Evolutionary conservation across 2,888 invertebrate species (phyloP).

Genomic region (Ceriagrion tenellum): DNA sequence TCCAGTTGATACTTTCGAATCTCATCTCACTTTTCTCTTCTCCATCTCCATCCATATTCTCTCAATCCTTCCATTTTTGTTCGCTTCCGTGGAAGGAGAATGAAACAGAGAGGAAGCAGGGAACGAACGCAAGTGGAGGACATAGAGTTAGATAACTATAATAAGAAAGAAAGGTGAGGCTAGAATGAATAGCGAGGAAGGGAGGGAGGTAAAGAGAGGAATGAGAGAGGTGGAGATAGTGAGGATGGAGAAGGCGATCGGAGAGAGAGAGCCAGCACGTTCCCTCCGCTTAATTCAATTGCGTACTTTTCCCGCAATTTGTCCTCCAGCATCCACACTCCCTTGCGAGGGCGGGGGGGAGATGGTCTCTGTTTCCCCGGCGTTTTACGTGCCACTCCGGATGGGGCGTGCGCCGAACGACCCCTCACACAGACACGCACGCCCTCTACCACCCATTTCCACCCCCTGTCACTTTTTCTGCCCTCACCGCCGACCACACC

Average conservation of each 20-base stretch:
- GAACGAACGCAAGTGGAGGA: too few species aligned
- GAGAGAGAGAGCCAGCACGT: neutral
- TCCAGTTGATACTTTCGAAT: too few species aligned
- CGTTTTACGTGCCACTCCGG: neutral
- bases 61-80: neutral
- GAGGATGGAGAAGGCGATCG: neutral
- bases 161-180: neutral
- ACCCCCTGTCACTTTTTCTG: neutral
- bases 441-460: neutral
- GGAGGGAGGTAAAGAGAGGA: neutral
- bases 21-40: neutral
- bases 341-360: too few species aligned
- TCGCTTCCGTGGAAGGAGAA: too few species aligned
- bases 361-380: neutral
- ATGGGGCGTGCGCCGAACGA: neutral
- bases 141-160: too few species aligned
- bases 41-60: neutral
- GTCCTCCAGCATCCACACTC: neutral
- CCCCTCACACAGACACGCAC: too few species aligned
- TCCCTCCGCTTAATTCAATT: slow-evolving; percentile 31
- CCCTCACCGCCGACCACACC: too few species aligned
- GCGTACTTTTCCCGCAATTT: slow-evolving; percentile 1
- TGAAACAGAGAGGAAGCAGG: too few species aligned
- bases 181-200: neutral
- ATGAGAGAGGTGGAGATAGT: neutral